Percentiles rank a stretch among this genome's conserved stretches.
Conservation (phyloP, 2,113 vertebrate genomes). For the Tympanuchus pallidicinctus region DNA sequence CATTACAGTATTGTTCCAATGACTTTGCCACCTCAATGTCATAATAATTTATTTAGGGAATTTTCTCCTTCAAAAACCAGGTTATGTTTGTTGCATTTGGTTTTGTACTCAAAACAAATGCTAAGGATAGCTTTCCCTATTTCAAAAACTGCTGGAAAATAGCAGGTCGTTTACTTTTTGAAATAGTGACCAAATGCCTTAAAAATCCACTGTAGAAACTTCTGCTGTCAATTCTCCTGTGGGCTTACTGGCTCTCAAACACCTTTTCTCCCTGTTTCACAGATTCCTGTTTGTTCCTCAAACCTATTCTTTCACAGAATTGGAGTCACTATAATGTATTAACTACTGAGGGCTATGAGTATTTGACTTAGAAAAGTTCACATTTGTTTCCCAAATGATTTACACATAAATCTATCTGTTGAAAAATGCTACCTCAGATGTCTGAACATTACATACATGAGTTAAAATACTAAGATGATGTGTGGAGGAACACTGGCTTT, state of each 20-base stretch:
- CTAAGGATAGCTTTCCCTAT: not conserved
- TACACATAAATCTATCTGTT: not conserved
- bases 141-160: not conserved
- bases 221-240: not conserved
- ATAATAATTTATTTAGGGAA: not conserved
- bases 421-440: not conserved
- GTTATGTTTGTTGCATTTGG: not conserved
- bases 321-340: not conserved
- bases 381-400: not conserved
- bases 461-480: not conserved
- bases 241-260: not conserved
- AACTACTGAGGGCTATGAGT: not conserved
- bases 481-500: not conserved
- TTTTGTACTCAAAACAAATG: not conserved
- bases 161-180: not conserved
- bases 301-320: not conserved
- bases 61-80: not conserved
- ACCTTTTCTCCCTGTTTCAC: rapidly evolving
- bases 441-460: not conserved
- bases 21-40: not conserved
- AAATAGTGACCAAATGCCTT: not conserved
- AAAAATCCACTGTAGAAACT: not conserved
- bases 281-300: not conserved
- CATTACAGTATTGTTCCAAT: not conserved
- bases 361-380: not conserved